Base-by-base conservation (phyloP, 2,113 vertebrate species). In the Pseudolaguvia tuberculata region DNA sequence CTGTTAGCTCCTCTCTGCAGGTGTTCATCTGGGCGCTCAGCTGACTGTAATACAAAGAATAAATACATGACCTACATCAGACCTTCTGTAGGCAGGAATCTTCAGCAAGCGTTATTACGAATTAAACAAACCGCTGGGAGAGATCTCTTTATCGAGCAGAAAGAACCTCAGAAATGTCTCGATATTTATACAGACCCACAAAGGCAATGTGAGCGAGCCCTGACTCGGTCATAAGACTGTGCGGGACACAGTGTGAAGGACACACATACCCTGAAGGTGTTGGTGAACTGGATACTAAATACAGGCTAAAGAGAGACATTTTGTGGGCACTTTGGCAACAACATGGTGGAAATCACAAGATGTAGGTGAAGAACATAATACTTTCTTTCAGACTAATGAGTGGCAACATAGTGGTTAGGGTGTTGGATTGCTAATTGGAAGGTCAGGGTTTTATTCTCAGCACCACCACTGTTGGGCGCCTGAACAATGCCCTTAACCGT, bases 1-100 rank as follows among this genome's bases (percentile, higher is more conserved):
- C 82, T 76, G 56, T 77, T 11, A 95, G 79, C 70, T 95, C 91
- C 78, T 84, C 91, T 74, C 86, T 91, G 85, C 85, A 93, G 25
- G 87, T 88, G 80, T 86, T 84, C 89, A 93, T 84, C 82, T 96
- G 93, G 27, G 89, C 77, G 72, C 91, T 89, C 70, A 93, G 84
- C 82, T 92, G 86, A 70, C 95, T 98, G 80, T 68, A 82, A 78
- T 52, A 72, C 23, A 68, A 12, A 23, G 5, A 42, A 17, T 23
- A 6, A 42, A 63, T 14, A 39, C 2, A 21, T 14, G 20, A 21
- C 12, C 0, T 20, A 31, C 18, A 5, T 14, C 58, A n/a, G 2
- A 35, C 7, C 3, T 17, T 4, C 25, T 29, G 5, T 27, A 59
- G 15, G 29, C 31, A 35, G 6, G 31, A 62, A 62, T 42, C 59